phyloP scores from a whole-genome alignment of 2,113 vertebrate genomes.

The Psettodes erumei region DNA sequence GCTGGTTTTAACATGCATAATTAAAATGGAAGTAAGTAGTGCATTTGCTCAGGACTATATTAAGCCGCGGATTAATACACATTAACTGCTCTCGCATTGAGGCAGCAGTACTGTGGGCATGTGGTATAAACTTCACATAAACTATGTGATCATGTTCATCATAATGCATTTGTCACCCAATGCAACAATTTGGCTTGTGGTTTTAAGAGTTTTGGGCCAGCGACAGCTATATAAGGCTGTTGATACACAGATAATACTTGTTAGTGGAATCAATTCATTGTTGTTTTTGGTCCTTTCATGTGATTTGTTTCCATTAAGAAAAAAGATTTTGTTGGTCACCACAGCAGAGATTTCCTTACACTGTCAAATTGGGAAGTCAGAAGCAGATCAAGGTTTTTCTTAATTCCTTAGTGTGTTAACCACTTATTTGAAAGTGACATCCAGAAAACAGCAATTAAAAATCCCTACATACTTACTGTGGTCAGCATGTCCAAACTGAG shows the following conservation, averaged over 20 bases:
- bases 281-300: not conserved
- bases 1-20: too few species aligned
- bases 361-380: not conserved
- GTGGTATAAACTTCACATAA: not conserved
- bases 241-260: not conserved
- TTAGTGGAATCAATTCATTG: not conserved
- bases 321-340: too few species aligned
- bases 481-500: conserved; percentile 84
- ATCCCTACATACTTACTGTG: conserved; percentile 83
- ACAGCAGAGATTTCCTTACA: not conserved
- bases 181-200: not conserved
- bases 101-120: too few species aligned
- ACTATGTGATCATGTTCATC: not conserved
- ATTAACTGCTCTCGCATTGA: too few species aligned
- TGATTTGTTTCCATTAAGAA: not conserved
- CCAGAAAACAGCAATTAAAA: not conserved
- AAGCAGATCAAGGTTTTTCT: not conserved
- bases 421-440: not conserved
- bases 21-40: too few species aligned
- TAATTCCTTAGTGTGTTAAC: not conserved
- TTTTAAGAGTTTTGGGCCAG: not conserved
- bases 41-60: too few species aligned
- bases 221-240: not conserved
- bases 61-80: not conserved
- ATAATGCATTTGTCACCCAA: not conserved